Base-by-base conservation (phyloP, 2,797 vertebrate species). In the Acanthopagrus latus region DNA sequence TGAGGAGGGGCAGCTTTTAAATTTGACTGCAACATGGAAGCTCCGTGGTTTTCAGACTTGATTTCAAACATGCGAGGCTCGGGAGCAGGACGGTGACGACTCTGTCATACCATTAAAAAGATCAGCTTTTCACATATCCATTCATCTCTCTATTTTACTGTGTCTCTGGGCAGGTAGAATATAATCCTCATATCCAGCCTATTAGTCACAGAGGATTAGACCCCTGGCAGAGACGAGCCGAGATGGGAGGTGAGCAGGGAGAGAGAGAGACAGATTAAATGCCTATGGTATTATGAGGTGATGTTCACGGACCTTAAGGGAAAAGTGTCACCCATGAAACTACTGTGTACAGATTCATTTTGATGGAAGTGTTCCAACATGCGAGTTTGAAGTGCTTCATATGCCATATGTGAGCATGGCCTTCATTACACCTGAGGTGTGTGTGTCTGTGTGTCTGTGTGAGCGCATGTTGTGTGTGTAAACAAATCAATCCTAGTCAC, bases 121-220 rank as follows among this genome's bases (percentile, higher is more conserved):
- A 88, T 89, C 76, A 83, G 76, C 84, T 80, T 72, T 73, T 54
- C 55, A 59, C 75, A 67, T 78, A 91, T 87, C 85, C 76, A 86
- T 86, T 81, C 80, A 86, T 87, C 76, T 71, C 74, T 86, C 81
- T 74, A 78, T 82, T 76, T 83, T 21, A 62, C 62, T 72, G 50
- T 72, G 66, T 84, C 82, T 88, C 58, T 85, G 86, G 64, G 85
- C 86, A 93, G 89, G 88, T 92, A 85, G 87, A 90, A 74, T 78
- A 85, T 83, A 93, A 92, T 90, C 89, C 87, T 85, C 54, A 77
- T 84, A 90, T 87, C 77, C 84, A 91, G 69, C 67, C 85, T 86
- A 91, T 93, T 92, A 91, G 88, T 89, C 86, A 90, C 88, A 88
- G 84, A 83, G 91, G 91, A 93, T 94, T 92, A 91, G 86, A 82